A percentile compares a stretch with the other conserved stretches of the same genome.
phyloP scores from a whole-genome alignment of 2,888 invertebrate species.

The Ornithoptera priamus region DNA sequence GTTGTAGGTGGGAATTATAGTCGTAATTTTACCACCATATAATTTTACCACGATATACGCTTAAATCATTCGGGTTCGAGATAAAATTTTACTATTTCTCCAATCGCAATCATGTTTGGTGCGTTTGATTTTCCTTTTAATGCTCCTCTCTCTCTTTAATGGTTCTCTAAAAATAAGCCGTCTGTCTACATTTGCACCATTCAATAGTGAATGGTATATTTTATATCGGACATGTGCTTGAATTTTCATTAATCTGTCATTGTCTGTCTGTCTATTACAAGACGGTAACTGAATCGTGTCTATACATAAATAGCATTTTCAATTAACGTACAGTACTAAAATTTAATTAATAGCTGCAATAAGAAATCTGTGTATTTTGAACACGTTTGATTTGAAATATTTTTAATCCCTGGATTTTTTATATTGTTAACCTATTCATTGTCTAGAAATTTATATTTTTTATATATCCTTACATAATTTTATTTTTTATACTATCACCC shows the following conservation, averaged over 20 bases:
- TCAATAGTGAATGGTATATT: constrained; percentile 1
- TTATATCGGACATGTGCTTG: neutral
- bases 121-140: constrained; percentile 17
- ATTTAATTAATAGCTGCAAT: no score
- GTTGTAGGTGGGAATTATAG: constrained; percentile 11
- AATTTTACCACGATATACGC: constrained; percentile 13
- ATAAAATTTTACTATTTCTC: constrained; percentile 13
- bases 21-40: constrained; percentile 8
- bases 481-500: no score
- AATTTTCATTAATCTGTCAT: neutral
- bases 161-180: constrained; percentile 15
- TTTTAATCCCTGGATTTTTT: no score
- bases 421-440: no score
- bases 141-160: constrained; percentile 16
- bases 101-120: constrained; percentile 23
- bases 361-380: no score
- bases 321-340: no score
- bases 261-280: neutral
- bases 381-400: no score
- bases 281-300: neutral
- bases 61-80: constrained; percentile 18
- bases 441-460: no score
- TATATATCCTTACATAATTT: no score
- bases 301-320: neutral
- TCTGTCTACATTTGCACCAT: constrained; percentile 6